Evolutionary conservation across 2,888 invertebrate genomes (phyloP).

Genomic region (Gerris lacustris): DNA sequence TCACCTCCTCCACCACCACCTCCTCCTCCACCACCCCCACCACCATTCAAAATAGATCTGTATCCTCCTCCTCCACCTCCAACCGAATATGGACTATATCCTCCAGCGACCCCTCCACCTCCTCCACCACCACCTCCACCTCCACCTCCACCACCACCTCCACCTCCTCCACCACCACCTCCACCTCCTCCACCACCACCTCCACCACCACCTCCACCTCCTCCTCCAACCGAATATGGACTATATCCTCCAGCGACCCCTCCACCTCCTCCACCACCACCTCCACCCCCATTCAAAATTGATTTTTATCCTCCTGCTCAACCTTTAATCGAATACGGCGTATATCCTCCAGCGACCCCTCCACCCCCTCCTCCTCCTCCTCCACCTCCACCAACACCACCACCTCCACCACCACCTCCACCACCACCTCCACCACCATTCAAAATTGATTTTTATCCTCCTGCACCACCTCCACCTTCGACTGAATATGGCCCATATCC

Average conservation of each 20-base stretch:
- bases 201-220: conserved; percentile 12
- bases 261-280: neutral
- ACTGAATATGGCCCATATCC: conserved; percentile 10
- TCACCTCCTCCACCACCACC: neutral
- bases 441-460: conserved; percentile 25
- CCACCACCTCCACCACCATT: conserved; percentile 17
- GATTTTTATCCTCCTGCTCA: too few species aligned
- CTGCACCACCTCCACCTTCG: conserved; percentile 12
- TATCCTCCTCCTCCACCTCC: conserved; percentile 3
- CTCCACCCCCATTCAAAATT: too few species aligned
- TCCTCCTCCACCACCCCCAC: conserved; percentile 10
- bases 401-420: conserved; percentile 8
- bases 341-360: conserved; percentile 6
- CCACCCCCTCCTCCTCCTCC: conserved; percentile 10
- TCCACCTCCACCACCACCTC: too few species aligned
- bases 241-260: conserved; percentile 7
- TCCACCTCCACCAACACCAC: conserved; percentile 10
- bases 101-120: neutral
- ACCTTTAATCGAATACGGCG: conserved; percentile 3
- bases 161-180: neutral
- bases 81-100: conserved; percentile 12
- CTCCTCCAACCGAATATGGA: neutral
- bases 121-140: neutral
- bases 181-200: conserved; percentile 17
- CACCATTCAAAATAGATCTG: too few species aligned